Base-by-base conservation (phyloP, 2,113 vertebrate species). In the Eolophus roseicapilla region DNA sequence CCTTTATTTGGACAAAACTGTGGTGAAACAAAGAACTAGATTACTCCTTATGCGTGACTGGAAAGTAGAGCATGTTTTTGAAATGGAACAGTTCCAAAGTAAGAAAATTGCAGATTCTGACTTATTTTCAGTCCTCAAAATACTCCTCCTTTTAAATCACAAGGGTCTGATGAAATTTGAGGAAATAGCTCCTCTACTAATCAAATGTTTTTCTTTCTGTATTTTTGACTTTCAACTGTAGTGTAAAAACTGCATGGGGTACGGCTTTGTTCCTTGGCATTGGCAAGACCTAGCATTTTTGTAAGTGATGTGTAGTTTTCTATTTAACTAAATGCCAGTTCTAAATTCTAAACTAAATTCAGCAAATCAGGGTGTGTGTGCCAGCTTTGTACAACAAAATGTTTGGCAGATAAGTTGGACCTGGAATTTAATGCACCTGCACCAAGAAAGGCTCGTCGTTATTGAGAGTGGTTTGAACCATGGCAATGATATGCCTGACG, bases 171-270 rank as follows among this genome's bases (percentile, higher is more conserved):
- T 93, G 91, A 92, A 96, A 94, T 93, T 46, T 93, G 91, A 96
- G 95, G 91, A 96, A 96, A 91, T 94, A 89, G 74, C 65, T 97
- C 81, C 88, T 96, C 95, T 79, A 93, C 84, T 95, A 87, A 96
- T 96, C 73, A 88, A 93, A 84, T 95, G 82, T 93, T 97, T 95
- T 96, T 94, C 92, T 96, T 97, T 86, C 93, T 86, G 6, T 89
- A 60, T 87, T 90, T 97, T 96, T 95, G 74, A 89, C 90, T 96
- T 96, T 70, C 83, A 85, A 84, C 55, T 0, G 0, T 94, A 80
- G 77, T 57, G 46, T 95, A 95, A 88, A 93, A 93, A 52, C 94
- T 80, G 81, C 77, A 93, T 92, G 94, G 88, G 93, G 92, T 94
- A 57, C 44, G 80, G 86, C 77, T 97, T 96, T 96, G 88, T 96